Evolutionary conservation across 2,888 invertebrate species (phyloP).

Genomic region (Pediacus dermestoides): DNA sequence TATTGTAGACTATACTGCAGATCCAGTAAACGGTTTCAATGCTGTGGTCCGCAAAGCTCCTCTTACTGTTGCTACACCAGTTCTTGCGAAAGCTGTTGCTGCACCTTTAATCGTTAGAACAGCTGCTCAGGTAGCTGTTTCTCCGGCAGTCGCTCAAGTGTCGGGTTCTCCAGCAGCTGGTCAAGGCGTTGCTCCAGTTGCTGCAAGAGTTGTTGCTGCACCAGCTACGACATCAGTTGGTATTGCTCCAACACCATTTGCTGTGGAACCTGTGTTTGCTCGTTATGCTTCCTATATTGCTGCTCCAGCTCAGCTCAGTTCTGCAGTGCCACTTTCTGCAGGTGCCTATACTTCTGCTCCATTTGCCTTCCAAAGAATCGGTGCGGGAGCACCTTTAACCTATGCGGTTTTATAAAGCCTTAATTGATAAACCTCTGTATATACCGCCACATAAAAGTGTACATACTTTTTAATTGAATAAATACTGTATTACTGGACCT

Average conservation of each 20-base stretch:
- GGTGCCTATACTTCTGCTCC: conserved; percentile 32
- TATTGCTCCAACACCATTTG: conserved; percentile 14
- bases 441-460: no score
- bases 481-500: no score
- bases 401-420: conserved; percentile 22
- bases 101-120: conserved; percentile 47
- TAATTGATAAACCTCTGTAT: no score
- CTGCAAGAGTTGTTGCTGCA: conserved; percentile 12
- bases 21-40: conserved; percentile 65
- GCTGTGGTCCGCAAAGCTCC: conserved; percentile 65
- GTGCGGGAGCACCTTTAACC: conserved; percentile 18
- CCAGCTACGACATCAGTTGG: conserved; percentile 3
- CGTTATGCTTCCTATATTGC: no score
- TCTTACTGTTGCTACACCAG: conserved; percentile 47
- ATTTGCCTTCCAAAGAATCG: conserved; percentile 17
- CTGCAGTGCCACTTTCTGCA: conserved; percentile 48
- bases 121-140: conserved; percentile 36
- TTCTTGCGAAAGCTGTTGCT: conserved; percentile 37
- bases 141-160: conserved; percentile 28
- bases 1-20: conserved; percentile 63
- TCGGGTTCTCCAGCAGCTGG: conserved; percentile 22
- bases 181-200: conserved; percentile 20
- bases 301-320: conserved; percentile 45
- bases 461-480: no score
- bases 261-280: conserved; percentile 49